Conservation (phyloP, 1,140 invertebrate species). For the Drosophila virilis region DNA sequence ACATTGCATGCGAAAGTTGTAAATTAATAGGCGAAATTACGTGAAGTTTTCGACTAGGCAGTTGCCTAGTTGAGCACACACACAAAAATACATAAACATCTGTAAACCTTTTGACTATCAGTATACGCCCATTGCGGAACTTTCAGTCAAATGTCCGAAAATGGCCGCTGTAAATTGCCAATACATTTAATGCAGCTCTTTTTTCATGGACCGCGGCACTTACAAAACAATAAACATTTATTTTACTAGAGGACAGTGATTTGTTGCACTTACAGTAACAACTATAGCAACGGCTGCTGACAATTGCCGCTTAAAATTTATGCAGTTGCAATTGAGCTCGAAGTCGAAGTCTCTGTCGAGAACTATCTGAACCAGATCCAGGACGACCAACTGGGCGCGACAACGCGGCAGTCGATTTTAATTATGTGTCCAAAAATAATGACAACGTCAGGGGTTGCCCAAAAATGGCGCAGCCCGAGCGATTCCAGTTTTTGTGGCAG, state of each 20-base stretch:
- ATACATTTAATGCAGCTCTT: conserved; percentile 68
- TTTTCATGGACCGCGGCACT: conserved; percentile 59
- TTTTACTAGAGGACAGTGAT: conserved; percentile 78
- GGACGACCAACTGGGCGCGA: conserved; percentile 71
- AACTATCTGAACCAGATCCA: conserved; percentile 27
- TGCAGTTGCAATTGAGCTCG: conserved; percentile 52
- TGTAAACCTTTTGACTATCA: conserved; percentile 47
- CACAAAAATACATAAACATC: conserved; percentile 27
- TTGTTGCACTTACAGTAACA: conserved; percentile 66
- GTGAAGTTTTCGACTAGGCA: conserved; percentile 43
- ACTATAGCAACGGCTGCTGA: conserved; percentile 51
- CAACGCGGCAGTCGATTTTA: conserved; percentile 79
- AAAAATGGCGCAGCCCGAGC: conserved; percentile 60
- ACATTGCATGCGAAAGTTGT: conserved; percentile 70
- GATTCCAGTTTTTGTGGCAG: conserved; percentile 30
- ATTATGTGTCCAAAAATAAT: conserved; percentile 80
- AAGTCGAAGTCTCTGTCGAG: conserved; percentile 39
- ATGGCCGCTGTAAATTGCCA: conserved; percentile 75
- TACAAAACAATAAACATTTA: conserved; percentile 82
- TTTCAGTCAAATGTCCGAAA: conserved; percentile 77
- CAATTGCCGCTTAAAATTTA: conserved; percentile 71
- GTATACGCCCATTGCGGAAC: conserved; percentile 72
- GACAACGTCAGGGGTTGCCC: conserved; percentile 70
- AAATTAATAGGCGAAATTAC: conserved; percentile 80
- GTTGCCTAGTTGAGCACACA: conserved; percentile 20